Base-by-base conservation (phyloP, 2,888 invertebrate genomes). In the Acronicta psi region DNA sequence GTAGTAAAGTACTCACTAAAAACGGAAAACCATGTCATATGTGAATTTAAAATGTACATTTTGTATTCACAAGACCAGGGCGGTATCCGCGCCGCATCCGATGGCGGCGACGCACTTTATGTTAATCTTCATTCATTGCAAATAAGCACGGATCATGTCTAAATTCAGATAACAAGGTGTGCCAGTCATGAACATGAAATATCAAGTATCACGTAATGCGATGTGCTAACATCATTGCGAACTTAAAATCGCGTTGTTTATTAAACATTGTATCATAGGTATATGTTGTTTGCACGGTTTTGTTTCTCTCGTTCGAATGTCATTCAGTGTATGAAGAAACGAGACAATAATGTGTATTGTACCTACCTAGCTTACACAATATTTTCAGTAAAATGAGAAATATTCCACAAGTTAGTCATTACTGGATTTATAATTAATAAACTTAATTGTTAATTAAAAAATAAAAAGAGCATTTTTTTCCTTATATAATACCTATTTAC, bases 101-200 rank as follows among this genome's bases (percentile, higher is more conserved):
- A 77, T 75, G 75, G 77, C 75, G 75, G 73, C 79, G 81, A 79
- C 83, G 84, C 82, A 84, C 77, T 87, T 88, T 90, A 93, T 92
- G 90, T 77, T 83, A 92, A 93, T 91, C 79, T 83, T 83, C 82
- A 91, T 91, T 92, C 86, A 93, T 92, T 93, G 92, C 88, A 92
- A 93, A 93, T 93, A 81, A 79, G 85, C 82, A 82, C 77, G 73
- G 81, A 89, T 87, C 84, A 84, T 81, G 81, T 84, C 71, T 69
- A 69, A 74, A 77, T 62, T 59, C 56, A 51, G 58, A 64, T 54
- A 41, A 54, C 65, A 45, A 68, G 71, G 71, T 59, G 68, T 52
- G 58, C 47, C 43, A 29, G 64, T 44, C 51, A 46, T 69, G 50
- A 69, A 34, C 55, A 46, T 69, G 50, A 69, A 44, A 44, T 37